A percentile compares a stretch with the other conserved stretches of the same genome.
Conservation (phyloP, 2,113 vertebrate genomes). For the Dasyornis broadbenti region DNA sequence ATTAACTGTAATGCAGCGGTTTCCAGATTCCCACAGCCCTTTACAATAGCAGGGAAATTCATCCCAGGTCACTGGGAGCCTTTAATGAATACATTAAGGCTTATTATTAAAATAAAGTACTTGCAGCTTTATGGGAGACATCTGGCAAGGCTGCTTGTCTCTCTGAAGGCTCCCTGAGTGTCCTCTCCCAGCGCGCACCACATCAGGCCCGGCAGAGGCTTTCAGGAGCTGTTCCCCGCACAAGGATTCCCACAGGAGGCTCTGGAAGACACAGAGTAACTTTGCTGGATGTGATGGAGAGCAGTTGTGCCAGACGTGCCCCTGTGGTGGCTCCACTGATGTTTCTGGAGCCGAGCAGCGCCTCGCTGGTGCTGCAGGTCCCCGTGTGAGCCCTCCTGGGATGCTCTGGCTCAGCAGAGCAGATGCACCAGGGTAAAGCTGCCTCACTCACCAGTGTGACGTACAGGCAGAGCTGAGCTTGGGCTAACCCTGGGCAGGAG, state of each 20-base stretch:
- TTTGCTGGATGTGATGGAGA: not conserved
- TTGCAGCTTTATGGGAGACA: constrained; percentile 63
- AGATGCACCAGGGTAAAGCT: accelerated
- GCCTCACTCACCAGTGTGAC: not conserved
- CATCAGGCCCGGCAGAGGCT: not conserved
- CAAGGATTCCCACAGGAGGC: not conserved
- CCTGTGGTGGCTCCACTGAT: accelerated
- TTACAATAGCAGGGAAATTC: constrained; percentile 66
- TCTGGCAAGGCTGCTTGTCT: constrained; percentile 52
- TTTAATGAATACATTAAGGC: constrained; percentile 67
- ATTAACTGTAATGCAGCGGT: constrained; percentile 63
- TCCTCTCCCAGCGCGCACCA: not conserved
- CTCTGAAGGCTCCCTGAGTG: constrained; percentile 32
- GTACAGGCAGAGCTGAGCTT: not conserved
- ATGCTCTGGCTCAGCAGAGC: not conserved
- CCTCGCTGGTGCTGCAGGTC: not conserved
- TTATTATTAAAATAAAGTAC: constrained; percentile 68
- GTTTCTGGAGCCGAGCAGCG: not conserved
- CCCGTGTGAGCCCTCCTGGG: not conserved
- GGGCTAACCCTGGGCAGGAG: not conserved
- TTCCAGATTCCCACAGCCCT: constrained; percentile 69
- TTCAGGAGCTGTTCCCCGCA: not conserved
- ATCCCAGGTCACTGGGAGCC: constrained; percentile 63
- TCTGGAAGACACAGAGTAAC: not conserved
- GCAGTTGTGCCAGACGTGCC: not conserved